Evolutionary conservation across 1,140 invertebrate genomes (phyloP).

Genomic region (Drosophila parvula): DNA sequence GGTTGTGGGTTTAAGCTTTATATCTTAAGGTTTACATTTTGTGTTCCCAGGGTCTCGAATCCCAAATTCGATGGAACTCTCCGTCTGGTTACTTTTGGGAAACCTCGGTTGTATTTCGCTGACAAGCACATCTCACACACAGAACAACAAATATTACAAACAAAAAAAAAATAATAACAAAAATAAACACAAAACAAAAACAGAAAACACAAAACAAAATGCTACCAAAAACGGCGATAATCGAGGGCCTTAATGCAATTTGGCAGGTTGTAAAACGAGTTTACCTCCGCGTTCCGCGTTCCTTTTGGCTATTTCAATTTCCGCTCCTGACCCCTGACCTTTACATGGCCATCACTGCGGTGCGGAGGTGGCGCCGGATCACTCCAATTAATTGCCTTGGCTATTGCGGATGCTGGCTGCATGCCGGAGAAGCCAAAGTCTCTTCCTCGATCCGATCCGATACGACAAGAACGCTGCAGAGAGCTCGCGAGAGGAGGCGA

Average conservation of each 20-base stretch:
- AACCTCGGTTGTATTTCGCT: constrained; percentile 19
- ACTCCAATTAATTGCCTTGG: constrained; percentile 12
- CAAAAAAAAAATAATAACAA: neutral
- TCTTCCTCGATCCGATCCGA: constrained; percentile 6
- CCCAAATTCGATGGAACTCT: constrained; percentile 18
- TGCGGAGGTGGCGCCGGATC: constrained; percentile 14
- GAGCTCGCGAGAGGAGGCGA: constrained; percentile 19
- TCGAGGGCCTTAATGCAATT: constrained; percentile 43
- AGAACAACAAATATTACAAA: constrained; percentile 9
- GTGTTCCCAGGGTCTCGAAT: constrained; percentile 3
- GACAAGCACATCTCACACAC: constrained; percentile 12
- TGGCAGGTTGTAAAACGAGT: constrained; percentile 63
- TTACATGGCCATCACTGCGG: constrained; percentile 50
- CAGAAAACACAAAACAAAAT: neutral
- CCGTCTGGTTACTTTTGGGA: neutral
- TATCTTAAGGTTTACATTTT: neutral
- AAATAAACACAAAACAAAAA: neutral
- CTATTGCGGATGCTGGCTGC: constrained; percentile 8
- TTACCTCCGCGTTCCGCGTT: constrained; percentile 59
- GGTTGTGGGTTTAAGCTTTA: neutral
- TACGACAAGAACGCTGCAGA: constrained; percentile 4
- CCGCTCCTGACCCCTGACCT: constrained; percentile 59
- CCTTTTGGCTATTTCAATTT: constrained; percentile 51
- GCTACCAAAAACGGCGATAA: constrained; percentile 9
- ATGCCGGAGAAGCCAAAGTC: constrained; percentile 8